Percentiles rank a stretch among this genome's conserved stretches.
Conservation (phyloP, 2,113 vertebrate species). For the Pungitius pungitius region DNA sequence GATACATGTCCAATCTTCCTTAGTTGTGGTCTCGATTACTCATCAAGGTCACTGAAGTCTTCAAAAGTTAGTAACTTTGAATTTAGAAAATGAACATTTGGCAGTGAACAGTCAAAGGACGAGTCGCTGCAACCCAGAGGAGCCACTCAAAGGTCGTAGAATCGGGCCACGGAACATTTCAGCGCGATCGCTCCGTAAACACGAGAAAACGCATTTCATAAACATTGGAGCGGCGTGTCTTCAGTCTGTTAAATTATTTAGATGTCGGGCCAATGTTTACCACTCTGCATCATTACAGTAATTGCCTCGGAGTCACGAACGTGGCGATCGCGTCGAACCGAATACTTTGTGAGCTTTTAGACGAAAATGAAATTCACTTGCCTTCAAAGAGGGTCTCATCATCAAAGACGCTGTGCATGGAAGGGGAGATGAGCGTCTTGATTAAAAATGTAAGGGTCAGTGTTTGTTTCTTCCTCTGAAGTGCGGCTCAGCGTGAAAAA, state of each 20-base stretch:
- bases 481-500: slow-evolving; percentile 11
- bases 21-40: no score
- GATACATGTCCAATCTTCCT: no score
- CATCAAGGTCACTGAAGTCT: no score
- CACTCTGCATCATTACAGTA: slow-evolving; percentile 73
- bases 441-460: slow-evolving; percentile 73
- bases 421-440: slow-evolving; percentile 71
- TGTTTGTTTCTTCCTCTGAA: slow-evolving; percentile 34
- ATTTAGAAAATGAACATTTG: no score
- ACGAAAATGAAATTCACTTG: slow-evolving; percentile 71
- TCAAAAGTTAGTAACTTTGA: no score
- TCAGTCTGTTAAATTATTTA: slow-evolving; percentile 71
- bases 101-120: no score
- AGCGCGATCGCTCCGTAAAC: slow-evolving; percentile 62
- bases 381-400: slow-evolving; percentile 73
- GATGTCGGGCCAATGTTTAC: slow-evolving; percentile 73
- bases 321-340: slow-evolving; percentile 63
- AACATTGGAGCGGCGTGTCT: slow-evolving; percentile 67
- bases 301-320: slow-evolving; percentile 71
- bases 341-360: slow-evolving; percentile 74
- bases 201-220: slow-evolving; percentile 64
- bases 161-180: slow-evolving; percentile 67
- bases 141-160: no score
- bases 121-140: no score
- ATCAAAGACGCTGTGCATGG: slow-evolving; percentile 73